Evolutionary conservation across 1,140 invertebrate genomes (phyloP).

Genomic region (Yoshiicerus persimilis): DNA sequence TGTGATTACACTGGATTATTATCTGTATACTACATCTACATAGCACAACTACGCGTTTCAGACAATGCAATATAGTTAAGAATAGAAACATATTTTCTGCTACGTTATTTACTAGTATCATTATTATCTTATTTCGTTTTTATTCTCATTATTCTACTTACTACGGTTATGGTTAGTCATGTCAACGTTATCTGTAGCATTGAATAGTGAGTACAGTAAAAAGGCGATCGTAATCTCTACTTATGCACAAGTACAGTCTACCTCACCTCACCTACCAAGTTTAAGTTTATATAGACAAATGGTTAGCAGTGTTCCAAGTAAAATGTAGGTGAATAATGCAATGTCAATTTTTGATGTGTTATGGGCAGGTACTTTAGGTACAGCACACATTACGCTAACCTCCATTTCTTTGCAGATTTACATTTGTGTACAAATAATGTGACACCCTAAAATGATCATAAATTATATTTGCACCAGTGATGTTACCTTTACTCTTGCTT

Average conservation of each 20-base stretch:
- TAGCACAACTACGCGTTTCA: not conserved
- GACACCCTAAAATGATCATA: not conserved
- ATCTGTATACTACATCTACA: not conserved
- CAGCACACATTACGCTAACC: not conserved
- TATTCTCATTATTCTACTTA: not conserved
- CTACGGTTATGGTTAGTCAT: not conserved
- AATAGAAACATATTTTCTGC: slow-evolving; percentile 1
- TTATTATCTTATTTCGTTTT: not conserved
- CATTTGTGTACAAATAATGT: not conserved
- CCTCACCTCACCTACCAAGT: not conserved
- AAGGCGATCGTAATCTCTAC: not conserved
- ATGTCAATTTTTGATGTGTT: not conserved
- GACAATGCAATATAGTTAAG: not conserved
- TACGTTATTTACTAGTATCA: not conserved
- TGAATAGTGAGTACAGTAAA: not conserved
- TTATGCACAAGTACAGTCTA: no score
- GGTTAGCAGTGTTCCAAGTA: not conserved
- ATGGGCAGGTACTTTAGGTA: not conserved
- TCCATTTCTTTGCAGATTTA: not conserved
- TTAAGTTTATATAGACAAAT: not conserved
- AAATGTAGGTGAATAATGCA: not conserved
- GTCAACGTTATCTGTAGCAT: not conserved
- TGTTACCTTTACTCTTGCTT: not conserved
- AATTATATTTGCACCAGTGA: not conserved
- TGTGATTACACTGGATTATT: not conserved